Percentiles rank a stretch among this genome's conserved stretches.
Evolutionary conservation across 2,113 vertebrate genomes (phyloP).

Genomic region (Toxotes chatareus): DNA sequence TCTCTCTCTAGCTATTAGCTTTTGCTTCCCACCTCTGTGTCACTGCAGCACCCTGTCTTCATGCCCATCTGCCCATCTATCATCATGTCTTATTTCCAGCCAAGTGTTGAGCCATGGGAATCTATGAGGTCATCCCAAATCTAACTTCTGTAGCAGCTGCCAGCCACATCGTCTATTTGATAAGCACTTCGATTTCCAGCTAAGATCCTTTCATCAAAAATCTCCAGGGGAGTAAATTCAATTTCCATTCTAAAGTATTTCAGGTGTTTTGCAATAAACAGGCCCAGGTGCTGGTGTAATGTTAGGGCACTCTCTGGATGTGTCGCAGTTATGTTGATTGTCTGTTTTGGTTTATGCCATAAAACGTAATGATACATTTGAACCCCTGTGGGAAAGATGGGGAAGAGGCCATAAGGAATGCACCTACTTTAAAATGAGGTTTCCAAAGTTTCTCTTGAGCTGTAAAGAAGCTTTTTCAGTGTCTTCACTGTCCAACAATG

Average conservation of each 20-base stretch:
- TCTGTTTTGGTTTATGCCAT: conserved; percentile 65
- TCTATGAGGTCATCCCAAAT: conserved; percentile 67
- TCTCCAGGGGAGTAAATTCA: conserved; percentile 76
- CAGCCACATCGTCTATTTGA: conserved; percentile 63
- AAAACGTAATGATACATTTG: conserved; percentile 61
- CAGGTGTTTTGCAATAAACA: conserved; percentile 72
- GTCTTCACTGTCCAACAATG: background rate
- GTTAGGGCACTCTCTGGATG: conserved; percentile 50
- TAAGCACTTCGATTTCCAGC: conserved; percentile 76
- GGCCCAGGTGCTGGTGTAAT: conserved; percentile 50
- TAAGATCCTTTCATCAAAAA: conserved; percentile 73
- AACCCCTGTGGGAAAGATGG: conserved; percentile 49
- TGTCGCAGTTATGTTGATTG: conserved; percentile 64
- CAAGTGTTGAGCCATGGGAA: conserved; percentile 48
- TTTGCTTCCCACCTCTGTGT: conserved; percentile 23
- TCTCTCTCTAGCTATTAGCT: conserved; percentile 11
- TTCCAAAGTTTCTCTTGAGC: background rate
- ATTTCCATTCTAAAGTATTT: conserved; percentile 77
- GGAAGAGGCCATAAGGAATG: conserved; percentile 4
- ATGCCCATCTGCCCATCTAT: conserved; percentile 58
- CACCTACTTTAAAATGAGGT: background rate
- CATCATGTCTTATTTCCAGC: conserved; percentile 59
- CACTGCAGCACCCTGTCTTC: conserved; percentile 22
- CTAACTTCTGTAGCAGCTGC: conserved; percentile 63
- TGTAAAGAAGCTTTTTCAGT: background rate